Conservation (phyloP, 2,797 vertebrate species). For the Brachyrhaphis roseni region DNA sequence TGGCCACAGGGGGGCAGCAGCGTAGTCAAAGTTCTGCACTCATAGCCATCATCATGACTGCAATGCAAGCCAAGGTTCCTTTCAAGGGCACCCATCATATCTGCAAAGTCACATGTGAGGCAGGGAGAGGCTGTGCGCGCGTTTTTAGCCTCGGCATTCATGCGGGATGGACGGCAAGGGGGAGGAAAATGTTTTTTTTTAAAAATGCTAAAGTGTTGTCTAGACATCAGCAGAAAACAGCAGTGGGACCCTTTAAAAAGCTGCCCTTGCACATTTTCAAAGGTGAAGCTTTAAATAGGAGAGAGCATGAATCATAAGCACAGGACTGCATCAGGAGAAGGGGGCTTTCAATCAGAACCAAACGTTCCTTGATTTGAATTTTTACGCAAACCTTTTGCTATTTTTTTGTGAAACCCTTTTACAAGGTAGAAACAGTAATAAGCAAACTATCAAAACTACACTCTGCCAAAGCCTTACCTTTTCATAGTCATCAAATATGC, state of each 20-base stretch:
- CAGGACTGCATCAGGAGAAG: not conserved
- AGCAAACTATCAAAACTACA: constrained; percentile 24
- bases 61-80: constrained; percentile 75
- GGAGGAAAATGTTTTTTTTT: too few relatives aligned
- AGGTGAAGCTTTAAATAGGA: constrained; percentile 14
- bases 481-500: constrained; percentile 75
- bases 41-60: constrained; percentile 58
- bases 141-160: constrained; percentile 29
- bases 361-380: not conserved
- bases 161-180: not conserved
- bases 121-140: constrained; percentile 51
- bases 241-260: not conserved
- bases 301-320: not conserved
- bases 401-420: not conserved
- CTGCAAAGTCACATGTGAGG: constrained; percentile 79
- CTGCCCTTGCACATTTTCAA: constrained; percentile 19
- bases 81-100: constrained; percentile 80
- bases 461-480: constrained; percentile 49
- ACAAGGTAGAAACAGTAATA: constrained; percentile 3
- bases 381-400: not conserved
- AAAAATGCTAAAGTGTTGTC: constrained; percentile 1
- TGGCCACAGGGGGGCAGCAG: constrained; percentile 63
- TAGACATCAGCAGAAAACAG: not conserved
- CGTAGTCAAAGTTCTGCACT: constrained; percentile 38
- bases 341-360: not conserved